Evolutionary conservation across 2,113 vertebrate genomes (phyloP), one percentile per base, ranked within the genome.

Genomic region (Pterocles gutturalis): DNA sequence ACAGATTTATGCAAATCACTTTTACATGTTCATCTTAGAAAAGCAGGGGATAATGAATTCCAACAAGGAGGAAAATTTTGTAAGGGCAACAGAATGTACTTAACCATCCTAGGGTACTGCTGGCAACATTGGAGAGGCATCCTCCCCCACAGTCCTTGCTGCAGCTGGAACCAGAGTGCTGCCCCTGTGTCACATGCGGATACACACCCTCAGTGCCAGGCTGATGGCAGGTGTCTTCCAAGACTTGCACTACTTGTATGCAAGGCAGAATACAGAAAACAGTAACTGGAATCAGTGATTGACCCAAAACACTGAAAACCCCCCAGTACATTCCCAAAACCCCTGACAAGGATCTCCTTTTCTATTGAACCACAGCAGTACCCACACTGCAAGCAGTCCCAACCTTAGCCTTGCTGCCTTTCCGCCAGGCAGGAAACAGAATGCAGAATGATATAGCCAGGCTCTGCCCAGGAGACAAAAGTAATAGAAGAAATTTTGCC

Each of bases 171-270:
- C 25, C 43, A 43, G 11, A 49, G 11, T 6, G 34, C 48, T 90
- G 60, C 26, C 18, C 26, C 25, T 16, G 15, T 6, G 22, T 60
- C 45, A 9, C 0, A 1, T 0, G 5, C 14, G 7, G 5, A n/a
- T 36, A 18, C 7, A 4, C 5, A 24, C 20, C 9, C 41, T 18
- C 28, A 45, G 54, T 8, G 13, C 29, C 62, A 91, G 9, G 9
- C 18, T 75, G 36, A 41, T 12, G 29, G 36, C 46, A 53, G 2
- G 5, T 18, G 34, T 55, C 66, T 90, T 90, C 48, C 41, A 13
- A 61, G 26, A 72, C 17, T 67, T 48, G 5, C 15, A 6, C 10
- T 43, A 9, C 25, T 72, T 2, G 6, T 34, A 53, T 11, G 9
- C 0, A 0, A 1, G 14, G 16, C 13, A 90, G 57, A 77, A 83